Base-by-base conservation (phyloP, 2,797 vertebrate genomes). In the Spinus olivaceus region DNA sequence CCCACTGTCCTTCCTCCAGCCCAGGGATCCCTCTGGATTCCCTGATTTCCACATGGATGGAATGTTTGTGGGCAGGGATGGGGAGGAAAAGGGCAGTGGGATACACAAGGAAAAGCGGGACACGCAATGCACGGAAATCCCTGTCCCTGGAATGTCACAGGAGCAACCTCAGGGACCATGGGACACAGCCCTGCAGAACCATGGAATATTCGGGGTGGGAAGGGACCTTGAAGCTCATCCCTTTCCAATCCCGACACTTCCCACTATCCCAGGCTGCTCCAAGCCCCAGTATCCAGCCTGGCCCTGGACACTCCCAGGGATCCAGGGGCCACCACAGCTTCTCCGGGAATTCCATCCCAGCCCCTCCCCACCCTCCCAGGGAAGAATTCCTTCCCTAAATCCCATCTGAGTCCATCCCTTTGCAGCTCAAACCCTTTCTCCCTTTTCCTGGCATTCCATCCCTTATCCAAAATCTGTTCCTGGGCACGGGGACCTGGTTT, bases 211-310 rank as follows among this genome's bases (percentile, higher is more conserved):
- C n/a, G 1, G 47, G n/a, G 22, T 14, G 39, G 28, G 56, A 27
- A 37, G 18, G 8, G 12, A 12, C n/a, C 11, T 22, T 12, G 10
- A 51, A 71, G 30, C 57, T 42, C 39, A 22, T 27, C 57, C 66
- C 14, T 1, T 44, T 12, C 39, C 56, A 22, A 37, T 5, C 37
- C 66, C 0, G 0, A 22, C 57, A 4, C 11, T 2, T 61, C 1
- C 66, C 27, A 0, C 7, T 4, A 1, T 81, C 46, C 56, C 32
- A 14, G 22, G 32, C 0, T 16, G 21, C 22, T 70, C 56, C 77
- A 6, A 54, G 21, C 21, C 21, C 21, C n/a, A 41, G 15, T 9
- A 10, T 37, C 71, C 59, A 51, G 0, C 46, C 17, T 3, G 5
- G 2, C 32, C 56, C 11, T 3, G 47, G 56, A 12, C 22, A 5